Evolutionary conservation across 2,888 invertebrate species (phyloP).

Genomic region (Orthonychiurus folsomi): DNA sequence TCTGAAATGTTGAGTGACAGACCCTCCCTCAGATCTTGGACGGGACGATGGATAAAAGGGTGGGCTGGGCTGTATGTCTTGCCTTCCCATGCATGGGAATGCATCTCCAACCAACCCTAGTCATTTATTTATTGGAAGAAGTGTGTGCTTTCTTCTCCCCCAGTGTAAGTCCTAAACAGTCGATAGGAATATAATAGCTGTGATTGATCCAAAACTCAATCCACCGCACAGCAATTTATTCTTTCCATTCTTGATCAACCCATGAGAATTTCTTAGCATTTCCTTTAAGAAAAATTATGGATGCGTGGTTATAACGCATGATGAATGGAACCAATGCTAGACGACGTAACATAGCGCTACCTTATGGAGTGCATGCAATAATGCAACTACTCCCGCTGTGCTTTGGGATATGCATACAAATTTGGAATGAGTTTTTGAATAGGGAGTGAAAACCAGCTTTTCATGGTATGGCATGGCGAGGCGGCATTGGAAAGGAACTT

Average conservation of each 20-base stretch:
- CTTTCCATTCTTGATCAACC: background rate
- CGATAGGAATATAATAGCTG: background rate
- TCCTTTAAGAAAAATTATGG: background rate
- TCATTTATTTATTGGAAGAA: background rate
- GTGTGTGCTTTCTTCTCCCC: background rate
- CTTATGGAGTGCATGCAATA: no score
- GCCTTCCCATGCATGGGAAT: no score
- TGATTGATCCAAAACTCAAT: background rate
- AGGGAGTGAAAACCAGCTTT: background rate
- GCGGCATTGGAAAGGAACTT: no score
- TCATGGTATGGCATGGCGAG: background rate
- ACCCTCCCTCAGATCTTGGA: constrained; percentile 1
- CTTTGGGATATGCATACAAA: constrained; percentile 1
- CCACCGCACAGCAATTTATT: background rate
- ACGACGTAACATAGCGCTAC: background rate
- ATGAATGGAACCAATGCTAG: background rate
- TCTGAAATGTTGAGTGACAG: constrained; percentile 1
- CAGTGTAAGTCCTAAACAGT: background rate
- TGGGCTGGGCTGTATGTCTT: no score
- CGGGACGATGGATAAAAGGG: no score
- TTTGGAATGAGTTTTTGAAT: background rate
- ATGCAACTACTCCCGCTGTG: no score
- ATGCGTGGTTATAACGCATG: background rate
- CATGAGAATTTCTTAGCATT: background rate
- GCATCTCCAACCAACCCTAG: no score